These are phyloP conservation scores for Chironomus striatipennis DNA, from an alignment of 1,140 invertebrate species.

Conservation along the genomic window DNA sequence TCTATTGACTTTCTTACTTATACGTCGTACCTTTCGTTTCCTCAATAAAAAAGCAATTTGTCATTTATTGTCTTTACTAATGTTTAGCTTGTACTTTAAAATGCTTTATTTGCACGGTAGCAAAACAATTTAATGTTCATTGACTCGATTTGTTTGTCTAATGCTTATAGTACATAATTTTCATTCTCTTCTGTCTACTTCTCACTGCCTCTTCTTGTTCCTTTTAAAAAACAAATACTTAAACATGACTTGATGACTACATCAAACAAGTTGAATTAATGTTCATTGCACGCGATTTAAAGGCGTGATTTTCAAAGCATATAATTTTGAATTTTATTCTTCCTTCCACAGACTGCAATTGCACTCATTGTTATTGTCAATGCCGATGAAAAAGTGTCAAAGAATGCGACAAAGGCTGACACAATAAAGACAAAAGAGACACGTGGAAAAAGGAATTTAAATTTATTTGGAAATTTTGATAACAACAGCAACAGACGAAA, in stretches of 20 bases:
- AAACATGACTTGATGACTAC: neutral
- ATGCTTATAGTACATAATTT: too few relatives aligned
- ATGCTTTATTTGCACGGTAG: neutral
- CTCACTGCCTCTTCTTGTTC: too few relatives aligned
- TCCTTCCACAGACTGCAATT: neutral
- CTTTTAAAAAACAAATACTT: neutral
- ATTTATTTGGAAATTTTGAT: constrained; percentile 8
- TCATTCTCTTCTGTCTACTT: too few relatives aligned
- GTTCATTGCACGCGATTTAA: neutral
- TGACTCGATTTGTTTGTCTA: neutral
- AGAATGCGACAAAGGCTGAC: neutral
- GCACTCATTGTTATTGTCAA: neutral
- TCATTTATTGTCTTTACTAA: neutral
- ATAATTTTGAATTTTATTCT: neutral
- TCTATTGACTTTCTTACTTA: neutral
- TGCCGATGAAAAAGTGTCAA: neutral
- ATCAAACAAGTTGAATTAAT: neutral
- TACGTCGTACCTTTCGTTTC: neutral
- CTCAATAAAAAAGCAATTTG: neutral
- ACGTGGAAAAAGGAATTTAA: constrained; percentile 21
- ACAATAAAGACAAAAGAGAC: constrained; percentile 18
- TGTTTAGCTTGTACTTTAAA: neutral
- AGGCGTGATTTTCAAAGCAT: neutral
- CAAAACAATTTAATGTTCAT: neutral
- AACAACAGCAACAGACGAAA: too few relatives aligned